These are phyloP conservation scores for Cuniculus paca DNA, from an alignment of 2,797 vertebrate species.

Conservation along the genomic window DNA sequence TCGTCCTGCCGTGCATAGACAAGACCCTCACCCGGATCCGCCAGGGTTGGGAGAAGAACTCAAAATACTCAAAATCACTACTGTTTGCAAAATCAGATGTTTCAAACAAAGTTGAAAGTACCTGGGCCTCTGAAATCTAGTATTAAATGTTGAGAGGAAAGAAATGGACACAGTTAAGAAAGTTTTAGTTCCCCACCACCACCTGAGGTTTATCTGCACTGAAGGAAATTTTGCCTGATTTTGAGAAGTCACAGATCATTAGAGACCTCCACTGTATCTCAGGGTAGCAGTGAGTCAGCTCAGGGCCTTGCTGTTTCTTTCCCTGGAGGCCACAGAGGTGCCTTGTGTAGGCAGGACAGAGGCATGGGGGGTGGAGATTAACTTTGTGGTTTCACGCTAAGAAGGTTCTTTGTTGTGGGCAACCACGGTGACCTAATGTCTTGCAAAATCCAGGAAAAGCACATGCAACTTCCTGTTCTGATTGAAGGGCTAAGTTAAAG, in stretches of 20 bases:
- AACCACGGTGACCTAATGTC: constrained; percentile 26
- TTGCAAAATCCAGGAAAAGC: constrained; percentile 42
- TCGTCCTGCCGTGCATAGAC: constrained; percentile 95
- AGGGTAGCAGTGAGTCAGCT: background rate
- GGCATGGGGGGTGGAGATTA: background rate
- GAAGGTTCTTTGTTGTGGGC: constrained; percentile 39
- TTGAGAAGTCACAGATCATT: constrained; percentile 15
- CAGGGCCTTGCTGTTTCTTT: background rate
- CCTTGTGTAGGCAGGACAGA: background rate
- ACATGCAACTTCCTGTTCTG: constrained; percentile 49
- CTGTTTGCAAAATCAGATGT: constrained; percentile 84
- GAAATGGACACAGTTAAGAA: background rate
- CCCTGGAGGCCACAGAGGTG: background rate
- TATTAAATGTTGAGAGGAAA: constrained; percentile 1
- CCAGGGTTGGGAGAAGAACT: constrained; percentile 94
- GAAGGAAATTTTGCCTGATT: constrained; percentile 25
- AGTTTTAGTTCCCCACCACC: background rate
- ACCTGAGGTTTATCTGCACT: background rate
- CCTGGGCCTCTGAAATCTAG: background rate
- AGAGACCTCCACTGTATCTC: background rate
- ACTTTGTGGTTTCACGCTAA: background rate
- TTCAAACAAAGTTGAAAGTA: constrained; percentile 68
- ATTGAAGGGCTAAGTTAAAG: background rate
- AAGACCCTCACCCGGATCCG: constrained; percentile 91
- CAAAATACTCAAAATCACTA: constrained; percentile 59